phyloP scores from a whole-genome alignment of 2,797 vertebrate genomes.

The Bradypus variegatus region DNA sequence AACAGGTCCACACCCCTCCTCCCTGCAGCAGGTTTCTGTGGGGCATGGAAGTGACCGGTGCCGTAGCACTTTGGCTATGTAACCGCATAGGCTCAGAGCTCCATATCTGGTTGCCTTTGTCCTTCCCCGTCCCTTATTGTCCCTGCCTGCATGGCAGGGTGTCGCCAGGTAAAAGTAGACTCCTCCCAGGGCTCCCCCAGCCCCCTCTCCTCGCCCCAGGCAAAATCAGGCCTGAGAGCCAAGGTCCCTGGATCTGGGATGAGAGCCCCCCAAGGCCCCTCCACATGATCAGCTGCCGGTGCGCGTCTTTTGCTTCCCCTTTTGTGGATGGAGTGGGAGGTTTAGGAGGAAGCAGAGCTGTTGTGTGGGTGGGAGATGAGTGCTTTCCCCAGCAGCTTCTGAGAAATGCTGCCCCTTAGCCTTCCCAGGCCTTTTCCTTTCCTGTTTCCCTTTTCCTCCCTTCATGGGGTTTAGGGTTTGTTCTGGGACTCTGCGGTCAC shows the following conservation, averaged over 20 bases:
- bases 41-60: background rate
- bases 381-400: background rate
- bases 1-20: too few species aligned
- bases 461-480: background rate
- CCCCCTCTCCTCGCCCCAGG: background rate
- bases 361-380: background rate
- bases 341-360: constrained; percentile 39
- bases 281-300: constrained; percentile 29
- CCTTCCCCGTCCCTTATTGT: background rate
- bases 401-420: constrained; percentile 1
- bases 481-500: background rate
- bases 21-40: background rate
- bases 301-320: constrained; percentile 36
- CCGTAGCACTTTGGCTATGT: background rate
- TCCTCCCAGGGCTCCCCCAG: background rate
- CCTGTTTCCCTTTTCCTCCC: background rate
- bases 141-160: too few species aligned
- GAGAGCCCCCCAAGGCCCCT: background rate
- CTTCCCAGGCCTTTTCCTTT: background rate
- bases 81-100: background rate
- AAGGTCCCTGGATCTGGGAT: background rate
- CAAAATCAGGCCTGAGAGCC: background rate
- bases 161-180: background rate
- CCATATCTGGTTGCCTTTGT: background rate
- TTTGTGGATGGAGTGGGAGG: constrained; percentile 33